A percentile compares a stretch with the other conserved stretches of the same genome.
Conservation (phyloP, 1,140 invertebrate species). For the Popillia japonica region DNA sequence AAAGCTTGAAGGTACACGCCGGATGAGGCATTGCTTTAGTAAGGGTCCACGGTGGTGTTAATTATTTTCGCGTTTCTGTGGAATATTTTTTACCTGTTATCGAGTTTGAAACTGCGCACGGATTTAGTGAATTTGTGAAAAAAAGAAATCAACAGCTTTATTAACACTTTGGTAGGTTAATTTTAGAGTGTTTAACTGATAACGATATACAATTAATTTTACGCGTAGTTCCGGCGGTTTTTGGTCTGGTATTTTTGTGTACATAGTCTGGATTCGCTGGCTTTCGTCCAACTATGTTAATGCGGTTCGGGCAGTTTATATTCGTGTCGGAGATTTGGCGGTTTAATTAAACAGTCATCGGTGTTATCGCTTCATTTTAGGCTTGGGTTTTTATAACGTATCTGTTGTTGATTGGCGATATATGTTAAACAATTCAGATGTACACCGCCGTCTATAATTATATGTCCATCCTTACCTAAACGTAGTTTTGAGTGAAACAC, state of each 20-base stretch:
- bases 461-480: no score
- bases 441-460: no score
- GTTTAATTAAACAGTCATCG: not conserved
- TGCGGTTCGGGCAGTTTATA: not conserved
- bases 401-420: no score
- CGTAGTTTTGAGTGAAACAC: no score
- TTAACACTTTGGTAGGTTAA: not conserved
- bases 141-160: not conserved
- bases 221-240: not conserved
- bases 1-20: constrained; percentile 4
- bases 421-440: no score
- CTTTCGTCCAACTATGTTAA: not conserved
- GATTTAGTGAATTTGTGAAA: constrained; percentile 11
- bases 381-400: no score
- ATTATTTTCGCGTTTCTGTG: constrained; percentile 6
- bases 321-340: not conserved
- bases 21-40: not conserved
- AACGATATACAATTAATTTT: not conserved
- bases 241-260: not conserved
- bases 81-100: not conserved
- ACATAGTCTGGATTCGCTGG: not conserved
- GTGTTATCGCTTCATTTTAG: no score
- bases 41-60: not conserved
- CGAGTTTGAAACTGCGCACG: not conserved
- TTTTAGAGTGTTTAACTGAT: not conserved